These are phyloP conservation scores for Phasianus colchicus DNA, from an alignment of 2,113 vertebrate species.

Conservation along the genomic window DNA sequence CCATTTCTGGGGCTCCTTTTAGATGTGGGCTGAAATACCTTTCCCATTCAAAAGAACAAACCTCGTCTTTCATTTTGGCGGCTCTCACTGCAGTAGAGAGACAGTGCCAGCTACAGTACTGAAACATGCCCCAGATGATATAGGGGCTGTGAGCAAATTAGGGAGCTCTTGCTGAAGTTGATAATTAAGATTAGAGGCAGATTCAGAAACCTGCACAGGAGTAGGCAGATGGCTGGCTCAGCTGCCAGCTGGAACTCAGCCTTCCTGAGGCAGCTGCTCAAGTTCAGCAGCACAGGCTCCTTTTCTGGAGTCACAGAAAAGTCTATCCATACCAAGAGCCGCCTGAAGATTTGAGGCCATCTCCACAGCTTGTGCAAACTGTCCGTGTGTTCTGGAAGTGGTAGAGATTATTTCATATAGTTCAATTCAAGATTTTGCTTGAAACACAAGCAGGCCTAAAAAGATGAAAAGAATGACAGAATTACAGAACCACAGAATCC, in stretches of 20 bases:
- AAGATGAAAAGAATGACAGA: background rate
- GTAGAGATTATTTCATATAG: background rate
- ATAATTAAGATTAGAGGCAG: constrained; percentile 68
- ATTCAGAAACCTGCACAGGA: constrained; percentile 55
- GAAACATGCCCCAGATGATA: constrained; percentile 58
- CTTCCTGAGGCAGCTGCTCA: constrained; percentile 29
- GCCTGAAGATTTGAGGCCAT: constrained; percentile 12
- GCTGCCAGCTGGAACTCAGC: constrained; percentile 64
- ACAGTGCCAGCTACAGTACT: constrained; percentile 39
- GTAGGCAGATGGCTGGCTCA: constrained; percentile 53
- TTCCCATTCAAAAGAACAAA: background rate
- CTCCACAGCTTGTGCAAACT: background rate
- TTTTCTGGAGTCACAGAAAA: constrained; percentile 11
- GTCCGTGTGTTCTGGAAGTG: background rate
- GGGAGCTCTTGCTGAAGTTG: constrained; percentile 61
- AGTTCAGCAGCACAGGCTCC: constrained; percentile 12
- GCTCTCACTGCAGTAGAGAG: background rate
- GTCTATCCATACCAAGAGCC: background rate
- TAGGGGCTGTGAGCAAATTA: constrained; percentile 50
- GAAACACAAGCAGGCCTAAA: background rate
- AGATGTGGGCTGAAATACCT: background rate
- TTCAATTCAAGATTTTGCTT: background rate
- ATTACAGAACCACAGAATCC: too few relatives aligned
- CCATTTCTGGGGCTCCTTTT: background rate
- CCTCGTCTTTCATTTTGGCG: background rate